Evolutionary conservation across 2,113 vertebrate species (phyloP).

Genomic region (Carettochelys insculpta): DNA sequence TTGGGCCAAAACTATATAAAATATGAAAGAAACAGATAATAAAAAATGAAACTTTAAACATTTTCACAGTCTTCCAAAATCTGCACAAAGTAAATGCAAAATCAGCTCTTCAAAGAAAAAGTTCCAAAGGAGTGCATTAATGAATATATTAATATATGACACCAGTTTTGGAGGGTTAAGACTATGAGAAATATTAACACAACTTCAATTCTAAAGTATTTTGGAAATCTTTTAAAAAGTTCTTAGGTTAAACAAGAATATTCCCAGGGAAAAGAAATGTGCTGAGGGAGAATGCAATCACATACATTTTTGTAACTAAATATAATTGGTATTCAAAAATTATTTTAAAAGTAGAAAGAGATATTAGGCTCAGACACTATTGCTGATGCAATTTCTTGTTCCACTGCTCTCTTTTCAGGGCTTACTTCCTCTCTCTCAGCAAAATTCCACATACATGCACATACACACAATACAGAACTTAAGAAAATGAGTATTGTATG

Average conservation of each 20-base stretch:
- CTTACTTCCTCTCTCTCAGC: neutral
- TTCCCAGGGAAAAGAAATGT: neutral
- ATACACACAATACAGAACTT: neutral
- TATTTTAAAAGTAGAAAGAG: neutral
- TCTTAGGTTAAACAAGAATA: fast-evolving
- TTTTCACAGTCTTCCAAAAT: neutral
- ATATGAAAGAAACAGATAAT: neutral
- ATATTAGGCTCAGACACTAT: neutral
- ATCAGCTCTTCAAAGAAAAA: neutral
- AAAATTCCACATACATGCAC: neutral
- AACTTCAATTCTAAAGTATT: neutral
- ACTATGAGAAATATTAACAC: neutral
- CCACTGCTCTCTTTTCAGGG: neutral
- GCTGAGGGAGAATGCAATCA: neutral
- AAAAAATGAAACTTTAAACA: neutral
- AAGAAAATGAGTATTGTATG: neutral
- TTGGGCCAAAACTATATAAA: neutral
- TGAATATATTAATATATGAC: neutral
- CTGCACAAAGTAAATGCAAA: neutral
- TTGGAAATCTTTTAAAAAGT: neutral
- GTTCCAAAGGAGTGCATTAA: neutral
- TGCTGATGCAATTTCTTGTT: neutral
- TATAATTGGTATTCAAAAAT: neutral
- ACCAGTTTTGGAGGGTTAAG: neutral
- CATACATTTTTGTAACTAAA: neutral